phyloP scores from a whole-genome alignment of 2,888 invertebrate species.

The Andrena marginata region DNA sequence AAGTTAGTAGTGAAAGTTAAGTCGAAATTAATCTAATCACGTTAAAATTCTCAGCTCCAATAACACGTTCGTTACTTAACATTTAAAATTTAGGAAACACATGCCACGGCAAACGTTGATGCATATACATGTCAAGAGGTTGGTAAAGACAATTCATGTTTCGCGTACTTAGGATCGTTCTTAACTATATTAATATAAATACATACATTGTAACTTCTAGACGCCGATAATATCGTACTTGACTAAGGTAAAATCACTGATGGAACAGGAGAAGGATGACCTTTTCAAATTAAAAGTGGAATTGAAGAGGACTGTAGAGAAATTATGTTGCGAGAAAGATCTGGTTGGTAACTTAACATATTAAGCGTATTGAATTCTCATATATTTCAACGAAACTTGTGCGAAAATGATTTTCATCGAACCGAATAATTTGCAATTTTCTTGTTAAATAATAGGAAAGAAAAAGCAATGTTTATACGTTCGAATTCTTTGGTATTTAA shows the following conservation, averaged over 20 bases:
- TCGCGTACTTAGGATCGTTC: not conserved
- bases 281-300: conserved; percentile 73
- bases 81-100: conserved; percentile 52
- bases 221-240: conserved; percentile 69
- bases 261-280: conserved; percentile 74
- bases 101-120: conserved; percentile 30
- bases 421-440: not conserved
- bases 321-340: conserved; percentile 67
- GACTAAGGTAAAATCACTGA: conserved; percentile 70
- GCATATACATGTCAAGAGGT: conserved; percentile 39
- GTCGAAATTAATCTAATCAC: not conserved
- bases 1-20: conserved; percentile 3
- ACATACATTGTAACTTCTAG: conserved; percentile 58
- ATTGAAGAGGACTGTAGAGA: conserved; percentile 72
- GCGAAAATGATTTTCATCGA: not conserved
- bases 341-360: conserved; percentile 55
- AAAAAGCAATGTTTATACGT: not conserved
- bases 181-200: not conserved
- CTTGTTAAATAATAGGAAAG: not conserved
- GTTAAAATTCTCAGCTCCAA: not conserved
- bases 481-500: conserved; percentile 24
- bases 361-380: not conserved
- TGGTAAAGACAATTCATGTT: conserved; percentile 27
- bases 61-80: conserved; percentile 15
- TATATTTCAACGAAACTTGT: not conserved